Percentiles rank a stretch among this genome's conserved stretches.
Evolutionary conservation across 2,113 vertebrate species (phyloP).

Genomic region (Perca schrenkii): DNA sequence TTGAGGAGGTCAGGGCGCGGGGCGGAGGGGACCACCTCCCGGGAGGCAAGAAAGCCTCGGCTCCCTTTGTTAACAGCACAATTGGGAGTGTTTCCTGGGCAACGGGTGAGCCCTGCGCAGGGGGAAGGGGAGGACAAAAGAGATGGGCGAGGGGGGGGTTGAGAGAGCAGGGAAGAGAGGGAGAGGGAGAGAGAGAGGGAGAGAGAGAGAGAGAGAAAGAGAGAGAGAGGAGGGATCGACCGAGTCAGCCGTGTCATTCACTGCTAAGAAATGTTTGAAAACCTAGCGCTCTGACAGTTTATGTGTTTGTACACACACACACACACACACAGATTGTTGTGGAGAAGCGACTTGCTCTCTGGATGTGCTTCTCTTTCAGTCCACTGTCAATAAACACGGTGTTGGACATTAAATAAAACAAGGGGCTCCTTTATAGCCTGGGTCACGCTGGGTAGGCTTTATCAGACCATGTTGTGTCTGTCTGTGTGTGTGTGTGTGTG

Average conservation of each 20-base stretch:
- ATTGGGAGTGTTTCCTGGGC: slow-evolving; percentile 85
- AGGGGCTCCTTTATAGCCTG: slow-evolving; percentile 67
- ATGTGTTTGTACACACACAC: slow-evolving; percentile 22
- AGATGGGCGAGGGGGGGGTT: slow-evolving; percentile 29
- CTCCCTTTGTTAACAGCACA: slow-evolving; percentile 85
- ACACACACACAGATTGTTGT: slow-evolving; percentile 53
- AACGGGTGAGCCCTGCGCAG: slow-evolving; percentile 79
- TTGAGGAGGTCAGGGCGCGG: slow-evolving; percentile 83
- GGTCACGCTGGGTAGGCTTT: slow-evolving; percentile 76
- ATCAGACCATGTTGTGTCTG: slow-evolving; percentile 68
- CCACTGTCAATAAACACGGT: slow-evolving; percentile 78
- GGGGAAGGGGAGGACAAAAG: slow-evolving; percentile 77
- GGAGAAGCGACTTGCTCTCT: slow-evolving; percentile 49
- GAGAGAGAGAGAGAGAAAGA: slow-evolving; percentile 41
- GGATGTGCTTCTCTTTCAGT: slow-evolving; percentile 69
- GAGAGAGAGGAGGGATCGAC: slow-evolving; percentile 52
- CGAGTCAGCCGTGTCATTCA: slow-evolving; percentile 70
- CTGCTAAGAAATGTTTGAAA: slow-evolving; percentile 63
- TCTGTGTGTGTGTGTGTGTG: background rate
- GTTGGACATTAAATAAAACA: slow-evolving; percentile 84
- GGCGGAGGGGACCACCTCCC: slow-evolving; percentile 83
- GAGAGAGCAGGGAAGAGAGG: slow-evolving; percentile 34
- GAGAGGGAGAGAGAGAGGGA: slow-evolving; percentile 34
- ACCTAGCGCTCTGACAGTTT: slow-evolving; percentile 41
- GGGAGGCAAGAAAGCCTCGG: slow-evolving; percentile 79